Percentiles rank a stretch among this genome's conserved stretches.
phyloP scores from a whole-genome alignment of 2,797 vertebrate genomes.

The Peromyscus aztecus region DNA sequence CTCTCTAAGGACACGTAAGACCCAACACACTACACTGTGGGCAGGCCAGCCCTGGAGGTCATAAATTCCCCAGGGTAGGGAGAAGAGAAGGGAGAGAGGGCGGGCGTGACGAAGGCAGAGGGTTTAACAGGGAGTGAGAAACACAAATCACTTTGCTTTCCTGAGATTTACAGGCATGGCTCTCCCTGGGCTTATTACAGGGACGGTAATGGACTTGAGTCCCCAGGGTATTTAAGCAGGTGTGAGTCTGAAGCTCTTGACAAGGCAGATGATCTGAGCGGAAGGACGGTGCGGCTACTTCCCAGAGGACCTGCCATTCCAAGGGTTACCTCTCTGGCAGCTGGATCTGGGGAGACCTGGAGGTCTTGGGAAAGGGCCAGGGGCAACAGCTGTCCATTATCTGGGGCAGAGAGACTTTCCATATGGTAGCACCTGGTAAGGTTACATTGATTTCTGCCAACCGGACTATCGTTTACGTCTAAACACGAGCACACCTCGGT shows the following conservation, averaged over 20 bases:
- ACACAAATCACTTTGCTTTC: constrained; percentile 79
- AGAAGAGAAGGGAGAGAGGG: background rate
- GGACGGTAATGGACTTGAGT: background rate
- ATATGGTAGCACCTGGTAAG: background rate
- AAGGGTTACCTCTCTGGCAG: background rate
- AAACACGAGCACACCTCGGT: background rate
- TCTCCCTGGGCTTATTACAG: background rate
- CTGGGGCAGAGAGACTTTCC: background rate
- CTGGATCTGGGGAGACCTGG: background rate
- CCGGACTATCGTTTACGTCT: background rate
- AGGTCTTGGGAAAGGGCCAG: background rate
- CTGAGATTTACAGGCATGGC: constrained; percentile 13
- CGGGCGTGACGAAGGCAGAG: background rate
- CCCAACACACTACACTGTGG: background rate
- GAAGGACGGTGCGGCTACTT: background rate
- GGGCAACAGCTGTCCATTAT: background rate
- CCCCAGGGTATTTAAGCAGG: background rate
- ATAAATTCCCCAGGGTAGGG: background rate
- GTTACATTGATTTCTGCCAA: background rate
- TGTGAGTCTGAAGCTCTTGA: background rate
- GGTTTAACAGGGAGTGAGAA: constrained; percentile 45
- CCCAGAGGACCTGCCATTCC: background rate
- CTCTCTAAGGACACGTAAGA: constrained; percentile 17
- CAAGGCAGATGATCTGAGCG: constrained; percentile 20
- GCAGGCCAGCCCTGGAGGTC: background rate